A percentile compares a stretch with the other conserved stretches of the same genome.
Conservation (phyloP, 30 jellyfish, hydroid and myxozoan genomes). For the Phacellophora camtschatica region DNA sequence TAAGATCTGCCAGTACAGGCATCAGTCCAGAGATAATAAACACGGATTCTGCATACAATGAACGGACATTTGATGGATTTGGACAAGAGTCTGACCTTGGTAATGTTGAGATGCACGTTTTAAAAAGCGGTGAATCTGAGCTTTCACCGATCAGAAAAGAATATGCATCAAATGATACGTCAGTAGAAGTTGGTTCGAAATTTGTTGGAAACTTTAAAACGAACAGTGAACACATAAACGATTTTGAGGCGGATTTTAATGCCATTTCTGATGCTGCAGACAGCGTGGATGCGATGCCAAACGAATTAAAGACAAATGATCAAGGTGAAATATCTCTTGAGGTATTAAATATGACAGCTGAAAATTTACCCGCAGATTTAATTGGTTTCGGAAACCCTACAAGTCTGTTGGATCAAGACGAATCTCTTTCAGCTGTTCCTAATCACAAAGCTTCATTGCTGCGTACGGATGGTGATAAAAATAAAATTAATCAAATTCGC, state of each 20-base stretch:
- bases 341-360: background rate
- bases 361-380: background rate
- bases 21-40: background rate
- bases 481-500: background rate
- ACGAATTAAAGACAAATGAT: background rate
- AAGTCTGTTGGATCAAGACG: too few relatives aligned
- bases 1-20: background rate
- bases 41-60: constrained; percentile 4
- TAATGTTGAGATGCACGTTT: constrained; percentile 7
- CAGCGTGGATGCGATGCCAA: constrained; percentile 24
- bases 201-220: constrained; percentile 33
- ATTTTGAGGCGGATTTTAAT: constrained; percentile 59
- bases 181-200: background rate
- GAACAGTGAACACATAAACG: constrained; percentile 31
- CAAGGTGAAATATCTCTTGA: constrained; percentile 22
- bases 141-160: background rate
- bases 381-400: too few relatives aligned
- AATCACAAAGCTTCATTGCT: too few relatives aligned
- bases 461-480: background rate
- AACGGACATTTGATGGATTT: background rate
- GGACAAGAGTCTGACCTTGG: background rate
- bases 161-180: background rate
- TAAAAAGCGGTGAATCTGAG: background rate
- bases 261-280: constrained; percentile 59
- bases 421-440: too few relatives aligned